phyloP scores from a whole-genome alignment of 2,888 invertebrate genomes.

The Spicauda simplicius region DNA sequence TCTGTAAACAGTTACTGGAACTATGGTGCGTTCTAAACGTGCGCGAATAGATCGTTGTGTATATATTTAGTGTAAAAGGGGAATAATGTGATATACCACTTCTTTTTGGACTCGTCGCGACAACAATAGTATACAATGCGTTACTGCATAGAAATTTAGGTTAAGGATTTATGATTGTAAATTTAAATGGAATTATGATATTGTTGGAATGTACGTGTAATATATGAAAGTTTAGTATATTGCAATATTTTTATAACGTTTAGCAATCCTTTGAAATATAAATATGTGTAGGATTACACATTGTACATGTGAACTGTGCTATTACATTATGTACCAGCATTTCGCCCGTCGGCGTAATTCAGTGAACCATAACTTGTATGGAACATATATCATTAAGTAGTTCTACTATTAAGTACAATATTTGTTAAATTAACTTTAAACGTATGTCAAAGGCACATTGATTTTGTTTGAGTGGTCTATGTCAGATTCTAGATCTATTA shows the following conservation, averaged over 20 bases:
- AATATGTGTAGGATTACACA: constrained; percentile 51
- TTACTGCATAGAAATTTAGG: constrained; percentile 60
- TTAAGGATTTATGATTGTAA: constrained; percentile 76
- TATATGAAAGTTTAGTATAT: constrained; percentile 68
- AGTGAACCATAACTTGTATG: constrained; percentile 12
- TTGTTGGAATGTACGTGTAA: constrained; percentile 79
- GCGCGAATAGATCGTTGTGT: constrained; percentile 34
- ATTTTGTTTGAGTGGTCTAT: constrained; percentile 72
- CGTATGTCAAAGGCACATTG: constrained; percentile 71
- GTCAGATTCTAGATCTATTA: constrained; percentile 66
- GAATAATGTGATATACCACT: constrained; percentile 34
- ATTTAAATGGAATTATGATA: constrained; percentile 77
- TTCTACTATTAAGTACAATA: constrained; percentile 81
- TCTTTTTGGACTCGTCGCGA: constrained; percentile 20
- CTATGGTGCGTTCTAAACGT: constrained; percentile 36
- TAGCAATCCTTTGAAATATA: constrained; percentile 56
- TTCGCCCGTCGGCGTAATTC: constrained; percentile 22
- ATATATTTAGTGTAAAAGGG: constrained; percentile 30
- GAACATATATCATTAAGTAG: constrained; percentile 62
- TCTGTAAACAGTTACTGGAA: constrained; percentile 26
- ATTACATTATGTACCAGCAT: constrained; percentile 44
- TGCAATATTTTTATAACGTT: constrained; percentile 63
- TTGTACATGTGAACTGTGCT: constrained; percentile 57
- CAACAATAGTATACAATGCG: constrained; percentile 46
- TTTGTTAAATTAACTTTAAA: constrained; percentile 73